Evolutionary conservation across 2,888 invertebrate genomes (phyloP).

Genomic region (Bhutanitis thaidina): DNA sequence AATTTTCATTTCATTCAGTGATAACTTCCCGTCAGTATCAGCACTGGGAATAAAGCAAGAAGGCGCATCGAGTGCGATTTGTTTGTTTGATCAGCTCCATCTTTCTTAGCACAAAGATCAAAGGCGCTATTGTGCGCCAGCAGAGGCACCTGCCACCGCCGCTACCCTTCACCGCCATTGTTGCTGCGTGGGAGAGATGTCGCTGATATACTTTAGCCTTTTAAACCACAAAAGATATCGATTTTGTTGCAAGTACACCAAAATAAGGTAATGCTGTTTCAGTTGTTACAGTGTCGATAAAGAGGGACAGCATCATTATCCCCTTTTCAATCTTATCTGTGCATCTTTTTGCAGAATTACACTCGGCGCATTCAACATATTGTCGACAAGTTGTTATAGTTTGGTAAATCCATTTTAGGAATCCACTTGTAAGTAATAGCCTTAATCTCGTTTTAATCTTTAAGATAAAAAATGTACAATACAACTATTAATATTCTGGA

Average conservation of each 20-base stretch:
- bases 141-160: slow-evolving; percentile 2
- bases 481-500: no score
- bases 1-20: no score
- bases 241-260: slow-evolving; percentile 13
- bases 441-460: no score
- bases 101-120: background rate
- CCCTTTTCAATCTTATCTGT: background rate
- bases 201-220: background rate
- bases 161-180: slow-evolving; percentile 13
- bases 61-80: background rate
- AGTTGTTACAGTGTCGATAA: background rate
- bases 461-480: no score
- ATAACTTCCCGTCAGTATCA: background rate
- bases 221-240: slow-evolving; percentile 6
- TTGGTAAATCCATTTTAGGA: background rate
- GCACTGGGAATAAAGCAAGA: background rate
- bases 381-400: background rate
- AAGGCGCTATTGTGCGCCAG: background rate
- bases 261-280: background rate
- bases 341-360: slow-evolving; percentile 1
- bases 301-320: background rate
- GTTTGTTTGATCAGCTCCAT: slow-evolving; percentile 6
- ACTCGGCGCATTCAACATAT: background rate
- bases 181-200: slow-evolving; percentile 13
- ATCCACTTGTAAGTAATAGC: background rate